These are phyloP conservation scores for Phalacrocorax pelagicus DNA, from an alignment of 2,113 vertebrate species.

Conservation along the genomic window DNA sequence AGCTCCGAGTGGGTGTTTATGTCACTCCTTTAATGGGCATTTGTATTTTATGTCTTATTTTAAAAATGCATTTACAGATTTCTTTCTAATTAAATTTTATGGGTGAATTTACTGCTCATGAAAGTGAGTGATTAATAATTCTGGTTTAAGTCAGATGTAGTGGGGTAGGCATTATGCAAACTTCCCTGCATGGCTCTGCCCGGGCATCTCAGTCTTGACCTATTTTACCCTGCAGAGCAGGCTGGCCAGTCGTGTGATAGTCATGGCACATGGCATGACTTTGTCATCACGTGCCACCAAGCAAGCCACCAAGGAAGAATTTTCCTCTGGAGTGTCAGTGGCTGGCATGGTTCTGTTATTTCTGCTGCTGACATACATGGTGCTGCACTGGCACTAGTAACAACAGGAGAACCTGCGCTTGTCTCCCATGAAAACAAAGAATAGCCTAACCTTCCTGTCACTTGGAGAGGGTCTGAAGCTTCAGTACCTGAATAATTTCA, in stretches of 20 bases:
- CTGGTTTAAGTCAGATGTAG: neutral
- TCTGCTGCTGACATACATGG: neutral
- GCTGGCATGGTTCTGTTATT: neutral
- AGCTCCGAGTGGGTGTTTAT: neutral
- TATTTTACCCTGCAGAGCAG: slow-evolving; percentile 5
- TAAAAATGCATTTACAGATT: slow-evolving; percentile 33
- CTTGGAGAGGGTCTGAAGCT: neutral
- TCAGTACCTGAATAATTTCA: neutral
- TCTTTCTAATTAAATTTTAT: slow-evolving; percentile 47
- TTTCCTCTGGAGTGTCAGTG: neutral
- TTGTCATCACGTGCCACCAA: neutral
- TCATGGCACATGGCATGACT: neutral
- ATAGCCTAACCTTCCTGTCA: neutral
- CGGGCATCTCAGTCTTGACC: slow-evolving; percentile 8
- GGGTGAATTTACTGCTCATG: slow-evolving; percentile 26
- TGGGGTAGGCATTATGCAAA: slow-evolving; percentile 15
- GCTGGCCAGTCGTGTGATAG: neutral
- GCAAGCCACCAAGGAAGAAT: neutral
- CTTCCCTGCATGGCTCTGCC: neutral
- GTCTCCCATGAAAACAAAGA: neutral
- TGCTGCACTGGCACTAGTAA: neutral
- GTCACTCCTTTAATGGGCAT: neutral
- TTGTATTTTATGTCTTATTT: slow-evolving; percentile 52
- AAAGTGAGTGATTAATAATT: slow-evolving; percentile 34
- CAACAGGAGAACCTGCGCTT: neutral